Evolutionary conservation across 2,797 vertebrate genomes (phyloP).

Genomic region (Fistularia tabacaria): DNA sequence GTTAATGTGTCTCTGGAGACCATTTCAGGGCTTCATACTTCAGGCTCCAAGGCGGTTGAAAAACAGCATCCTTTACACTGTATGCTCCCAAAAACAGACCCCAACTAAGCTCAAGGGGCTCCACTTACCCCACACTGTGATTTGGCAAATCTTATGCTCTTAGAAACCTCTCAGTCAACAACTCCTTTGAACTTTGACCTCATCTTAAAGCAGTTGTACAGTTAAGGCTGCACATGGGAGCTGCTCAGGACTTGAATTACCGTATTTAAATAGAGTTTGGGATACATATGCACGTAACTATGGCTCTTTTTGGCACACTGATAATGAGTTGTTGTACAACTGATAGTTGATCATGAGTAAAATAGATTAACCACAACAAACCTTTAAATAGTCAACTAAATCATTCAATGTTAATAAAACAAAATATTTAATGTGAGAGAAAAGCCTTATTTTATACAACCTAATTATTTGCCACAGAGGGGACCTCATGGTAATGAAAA

Average conservation of each 20-base stretch:
- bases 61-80: constrained; percentile 24
- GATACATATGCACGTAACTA: constrained; percentile 51
- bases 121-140: constrained; percentile 28
- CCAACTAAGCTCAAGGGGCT: constrained; percentile 27
- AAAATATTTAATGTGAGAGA: too few relatives aligned
- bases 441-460: constrained; percentile 12
- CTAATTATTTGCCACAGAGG: constrained; percentile 12
- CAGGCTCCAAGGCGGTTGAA: constrained; percentile 16
- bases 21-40: constrained; percentile 23
- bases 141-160: constrained; percentile 33
- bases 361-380: constrained; percentile 34
- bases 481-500: constrained; percentile 4
- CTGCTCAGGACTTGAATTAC: constrained; percentile 29
- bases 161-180: constrained; percentile 40
- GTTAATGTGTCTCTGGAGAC: constrained; percentile 17
- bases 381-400: background rate
- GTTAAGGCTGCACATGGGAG: constrained; percentile 19
- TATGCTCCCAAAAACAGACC: constrained; percentile 29
- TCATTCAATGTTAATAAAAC: too few relatives aligned
- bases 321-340: constrained; percentile 55
- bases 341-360: constrained; percentile 34
- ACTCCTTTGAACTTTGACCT: constrained; percentile 42
- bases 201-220: constrained; percentile 18
- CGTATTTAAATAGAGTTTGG: constrained; percentile 35
- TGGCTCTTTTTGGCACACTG: constrained; percentile 44